Conservation (phyloP, 1,140 invertebrate species). For the Tachypleus tridentatus region DNA sequence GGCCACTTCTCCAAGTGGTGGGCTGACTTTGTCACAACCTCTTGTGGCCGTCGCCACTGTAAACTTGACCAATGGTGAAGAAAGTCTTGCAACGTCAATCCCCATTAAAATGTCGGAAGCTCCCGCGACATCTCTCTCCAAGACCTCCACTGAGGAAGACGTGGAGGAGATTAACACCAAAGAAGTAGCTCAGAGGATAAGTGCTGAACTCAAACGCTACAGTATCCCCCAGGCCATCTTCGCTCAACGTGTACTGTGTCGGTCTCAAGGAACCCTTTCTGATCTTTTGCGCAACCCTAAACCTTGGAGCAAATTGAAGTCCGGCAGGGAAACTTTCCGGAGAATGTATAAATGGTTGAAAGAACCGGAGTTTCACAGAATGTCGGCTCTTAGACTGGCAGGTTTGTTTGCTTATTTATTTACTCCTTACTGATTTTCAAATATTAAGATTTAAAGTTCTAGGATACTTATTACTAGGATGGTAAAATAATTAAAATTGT, state of each 20-base stretch:
- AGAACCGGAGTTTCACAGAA: conserved; percentile 97
- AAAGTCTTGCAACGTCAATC: conserved; percentile 4
- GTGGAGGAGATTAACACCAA: conserved; percentile 99
- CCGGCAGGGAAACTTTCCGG: conserved; percentile 96
- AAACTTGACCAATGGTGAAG: not conserved
- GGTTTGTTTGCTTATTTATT: conserved; percentile 41
- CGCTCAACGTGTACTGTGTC: conserved; percentile 91
- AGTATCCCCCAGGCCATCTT: conserved; percentile 99
- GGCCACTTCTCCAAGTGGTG: not conserved
- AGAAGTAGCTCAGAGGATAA: conserved; percentile 94
- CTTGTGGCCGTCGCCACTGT: conserved; percentile 1
- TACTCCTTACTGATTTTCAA: too few species aligned
- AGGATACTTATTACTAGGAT: too few species aligned
- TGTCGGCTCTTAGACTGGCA: conserved; percentile 95
- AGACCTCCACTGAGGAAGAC: conserved; percentile 38
- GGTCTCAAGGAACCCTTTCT: conserved; percentile 94
- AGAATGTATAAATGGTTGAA: conserved; percentile 99
- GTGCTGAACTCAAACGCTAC: conserved; percentile 94
- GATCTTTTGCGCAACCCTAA: conserved; percentile 96
- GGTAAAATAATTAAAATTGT: too few species aligned
- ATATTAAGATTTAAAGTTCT: too few species aligned
- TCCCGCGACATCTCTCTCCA: conserved; percentile 17
- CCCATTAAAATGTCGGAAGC: conserved; percentile 11
- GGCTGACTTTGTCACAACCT: not conserved
- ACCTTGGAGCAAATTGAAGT: conserved; percentile 99